Evolutionary conservation across 2,888 invertebrate species (phyloP), one percentile per base, ranked within the genome.

Genomic region (Andrena bicolor): DNA sequence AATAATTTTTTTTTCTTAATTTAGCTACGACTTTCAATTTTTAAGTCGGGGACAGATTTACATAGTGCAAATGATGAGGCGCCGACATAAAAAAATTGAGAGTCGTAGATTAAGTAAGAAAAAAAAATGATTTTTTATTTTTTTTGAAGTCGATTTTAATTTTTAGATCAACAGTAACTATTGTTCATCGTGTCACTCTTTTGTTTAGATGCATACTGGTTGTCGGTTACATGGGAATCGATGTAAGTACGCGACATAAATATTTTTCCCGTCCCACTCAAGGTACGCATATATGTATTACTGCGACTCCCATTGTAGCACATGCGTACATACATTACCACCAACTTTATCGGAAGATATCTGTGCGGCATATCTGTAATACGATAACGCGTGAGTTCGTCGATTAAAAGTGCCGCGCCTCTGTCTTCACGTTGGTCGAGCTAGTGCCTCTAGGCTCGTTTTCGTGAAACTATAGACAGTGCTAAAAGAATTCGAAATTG

Each of bases 311-410:
- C 64, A 80, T 78, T 78, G 28, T 61, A 64, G 64, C 73, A 80
- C 81, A 78, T 73, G 76, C 78, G 69, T 80, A 64, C 75, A 74
- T 83, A 88, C 84, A 61, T 68, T 84, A 41, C 41, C 41, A 41
- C 80, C 61, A 76, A 75, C 84, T 89, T 92, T 92, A 92, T 92
- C 92, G 85, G 72, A 85, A 89, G 91, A 91, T 92, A 92, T 92
- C 91, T 90, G 88, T 81, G 48, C 83, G 81, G 84, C 90, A 85
- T 92, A 92, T 92, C 92, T 91, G 84, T 86, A 84, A 84, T 72
- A 80, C 88, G 92, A 92, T 92, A 92, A 92, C 90, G 85, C 72
- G 76, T 80, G 87, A 83, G 87, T 86, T 88, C 88, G 82, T 84
- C 85, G 83, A 71, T 84, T 87, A 84, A 83, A 86, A 87, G 86